Base-by-base conservation (phyloP, 2,888 invertebrate species). In the Pherbina coryleti region DNA sequence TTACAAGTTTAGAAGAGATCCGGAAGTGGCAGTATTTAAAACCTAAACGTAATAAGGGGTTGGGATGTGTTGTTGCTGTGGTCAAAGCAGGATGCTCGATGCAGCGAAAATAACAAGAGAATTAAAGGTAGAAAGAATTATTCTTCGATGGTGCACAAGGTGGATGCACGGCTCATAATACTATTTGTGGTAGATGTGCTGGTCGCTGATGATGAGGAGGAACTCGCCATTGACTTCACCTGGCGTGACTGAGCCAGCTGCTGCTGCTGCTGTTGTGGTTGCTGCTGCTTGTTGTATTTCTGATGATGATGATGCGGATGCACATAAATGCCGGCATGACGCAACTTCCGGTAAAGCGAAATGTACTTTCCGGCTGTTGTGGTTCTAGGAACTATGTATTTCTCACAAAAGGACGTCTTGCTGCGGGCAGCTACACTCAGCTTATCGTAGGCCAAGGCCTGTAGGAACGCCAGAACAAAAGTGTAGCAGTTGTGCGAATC, bases 321-420 rank as follows among this genome's bases (percentile, higher is more conserved):
- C 70, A 92, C 88, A 86, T 92, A 92, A 84, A 90, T 89, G 31
- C 91, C 91, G 80, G 87, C 87, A 81, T 90, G 90, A 79, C 91
- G 91, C 57, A 97, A 91, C 87, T 94, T 93, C 84, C 96, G 92
- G 88, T 95, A 96, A 51, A 97, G 90, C 1, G 94, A 94, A 82
- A 96, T 95, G 88, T 96, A 97, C 90, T 95, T 96, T 70, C 96
- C 94, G 66, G 96, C 96, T 28, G 95, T 93, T 37, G 94, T 93
- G 51, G 96, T 95, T 85, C 94, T 92, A 4, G 96, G 96, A 78
- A 96, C 93, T 82, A 97, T 95, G 89, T 94, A 95, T 85, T 93
- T 92, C 88, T 94, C 93, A 86, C 96, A 97, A 90, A 97, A 95
- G 34, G 91, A 90, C 78, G 94, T 95, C 82, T 94, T 89, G 80